Percentiles rank a stretch among this genome's conserved stretches.
Evolutionary conservation across 1,140 invertebrate genomes (phyloP).

Genomic region (Thaumatotibia leucotreta): DNA sequence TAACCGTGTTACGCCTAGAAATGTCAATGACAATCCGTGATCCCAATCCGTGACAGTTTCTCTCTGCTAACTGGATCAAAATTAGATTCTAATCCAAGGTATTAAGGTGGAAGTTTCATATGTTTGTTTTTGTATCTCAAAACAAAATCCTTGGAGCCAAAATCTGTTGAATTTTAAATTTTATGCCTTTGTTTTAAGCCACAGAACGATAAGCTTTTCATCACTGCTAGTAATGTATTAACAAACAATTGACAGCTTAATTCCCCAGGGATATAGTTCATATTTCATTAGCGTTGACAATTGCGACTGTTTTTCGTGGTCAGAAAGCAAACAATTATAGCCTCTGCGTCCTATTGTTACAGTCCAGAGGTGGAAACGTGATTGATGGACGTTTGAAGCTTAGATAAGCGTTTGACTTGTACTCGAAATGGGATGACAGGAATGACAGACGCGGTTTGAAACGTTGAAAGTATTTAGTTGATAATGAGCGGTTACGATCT

Average conservation of each 20-base stretch:
- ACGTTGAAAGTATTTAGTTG: neutral
- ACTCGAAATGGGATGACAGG: neutral
- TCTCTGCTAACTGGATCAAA: neutral
- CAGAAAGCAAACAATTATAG: neutral
- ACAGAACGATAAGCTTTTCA: neutral
- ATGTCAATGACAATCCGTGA: slow-evolving; percentile 13
- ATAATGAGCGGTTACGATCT: neutral
- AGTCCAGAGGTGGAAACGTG: neutral
- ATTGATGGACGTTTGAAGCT: neutral
- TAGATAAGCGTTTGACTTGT: neutral
- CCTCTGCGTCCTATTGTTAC: neutral
- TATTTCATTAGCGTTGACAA: neutral
- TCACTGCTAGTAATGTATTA: neutral
- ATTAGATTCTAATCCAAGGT: neutral
- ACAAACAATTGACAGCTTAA: neutral
- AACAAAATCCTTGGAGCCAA: neutral
- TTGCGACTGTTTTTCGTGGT: neutral
- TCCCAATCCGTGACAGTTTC: neutral
- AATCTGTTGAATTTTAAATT: neutral
- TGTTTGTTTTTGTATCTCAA: too few species aligned
- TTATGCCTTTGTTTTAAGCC: neutral
- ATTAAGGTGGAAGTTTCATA: neutral
- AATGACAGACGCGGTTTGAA: neutral
- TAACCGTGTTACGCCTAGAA: slow-evolving; percentile 19
- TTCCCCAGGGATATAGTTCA: neutral